phyloP scores from a whole-genome alignment of 2,797 vertebrate species.

The Coilia nasus region DNA sequence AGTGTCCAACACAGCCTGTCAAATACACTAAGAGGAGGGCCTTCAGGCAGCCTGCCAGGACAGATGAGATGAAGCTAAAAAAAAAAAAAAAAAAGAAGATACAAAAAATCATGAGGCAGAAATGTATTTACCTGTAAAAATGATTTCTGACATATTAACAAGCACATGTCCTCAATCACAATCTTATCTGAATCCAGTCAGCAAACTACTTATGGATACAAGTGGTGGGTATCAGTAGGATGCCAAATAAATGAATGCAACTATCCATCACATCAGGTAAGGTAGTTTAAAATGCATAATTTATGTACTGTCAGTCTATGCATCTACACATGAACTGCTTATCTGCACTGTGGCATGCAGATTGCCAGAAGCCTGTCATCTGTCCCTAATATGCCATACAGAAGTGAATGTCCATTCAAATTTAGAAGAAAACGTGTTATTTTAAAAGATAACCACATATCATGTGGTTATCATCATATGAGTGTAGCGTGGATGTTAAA shows the following conservation, averaged over 20 bases:
- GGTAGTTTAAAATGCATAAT: too few relatives aligned
- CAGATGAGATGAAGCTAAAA: conserved; percentile 43
- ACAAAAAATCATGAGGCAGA: neutral
- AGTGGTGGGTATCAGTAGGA: neutral
- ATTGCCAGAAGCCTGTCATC: too few relatives aligned
- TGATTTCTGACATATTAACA: neutral
- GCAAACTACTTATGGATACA: neutral
- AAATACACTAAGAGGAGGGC: conserved; percentile 97
- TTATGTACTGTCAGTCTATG: too few relatives aligned
- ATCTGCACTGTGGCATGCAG: too few relatives aligned
- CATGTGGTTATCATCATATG: too few relatives aligned
- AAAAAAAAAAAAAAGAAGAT: conserved; percentile 30
- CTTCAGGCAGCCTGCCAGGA: conserved; percentile 53
- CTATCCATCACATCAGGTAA: neutral
- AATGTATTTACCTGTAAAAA: neutral
- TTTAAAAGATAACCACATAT: too few relatives aligned
- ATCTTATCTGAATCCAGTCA: neutral
- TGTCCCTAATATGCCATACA: too few relatives aligned
- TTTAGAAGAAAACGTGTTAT: too few relatives aligned
- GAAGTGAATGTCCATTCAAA: too few relatives aligned
- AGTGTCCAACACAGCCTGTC: conserved; percentile 99
- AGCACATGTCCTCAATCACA: neutral
- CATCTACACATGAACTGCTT: too few relatives aligned
- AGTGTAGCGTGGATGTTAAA: neutral
- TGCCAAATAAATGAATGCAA: neutral